Base-by-base conservation (phyloP, 1,140 invertebrate genomes). In the Pogonus chalceus region DNA sequence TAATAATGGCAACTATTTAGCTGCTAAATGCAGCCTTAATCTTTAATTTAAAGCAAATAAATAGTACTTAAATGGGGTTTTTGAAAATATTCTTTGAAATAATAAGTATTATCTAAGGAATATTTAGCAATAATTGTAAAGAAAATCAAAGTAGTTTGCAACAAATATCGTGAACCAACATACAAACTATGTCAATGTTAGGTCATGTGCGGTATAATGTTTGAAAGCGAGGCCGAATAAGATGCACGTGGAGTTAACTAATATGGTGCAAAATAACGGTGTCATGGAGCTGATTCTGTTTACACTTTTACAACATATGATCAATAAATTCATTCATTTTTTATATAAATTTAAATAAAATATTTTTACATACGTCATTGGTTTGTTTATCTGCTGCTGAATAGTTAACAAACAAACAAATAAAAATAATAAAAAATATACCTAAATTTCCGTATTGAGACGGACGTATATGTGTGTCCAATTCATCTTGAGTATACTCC, bases 401-500 rank as follows among this genome's bases (percentile, higher is more conserved):
- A 23, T 26, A 56, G 10, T 53, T 20, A 49, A 10, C 10, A 49
- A 49, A 16, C 31, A 49, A 48, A 53, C 9, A 51, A 53, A 46
- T 39, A 53, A 50, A 50, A 16, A 50, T 52, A n/a, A 16, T n/a
- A 18, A 14, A 23, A 21, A 31, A 54, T 50, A 47, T 65, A 67
- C 66, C 65, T 65, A 58, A 59, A 54, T 58, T 54, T 1, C 55
- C 58, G 21, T 61, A 58, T 23, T 60, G 59, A 22, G 58, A 56
- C 23, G 58, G 55, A 46, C 60, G 53, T 20, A 63, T 62, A 35
- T 62, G 61, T n/a, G 60, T 62, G 22, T 67, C 61, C n/a, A 62
- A 39, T 54, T 69, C 67, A 35, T 66, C 66, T 16, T 52, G 53
- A 23, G 62, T 63, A 55, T 65, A 66, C 56, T 69, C 66, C 18